phyloP scores from a whole-genome alignment of 2,888 invertebrate genomes.

The Hedya salicella region DNA sequence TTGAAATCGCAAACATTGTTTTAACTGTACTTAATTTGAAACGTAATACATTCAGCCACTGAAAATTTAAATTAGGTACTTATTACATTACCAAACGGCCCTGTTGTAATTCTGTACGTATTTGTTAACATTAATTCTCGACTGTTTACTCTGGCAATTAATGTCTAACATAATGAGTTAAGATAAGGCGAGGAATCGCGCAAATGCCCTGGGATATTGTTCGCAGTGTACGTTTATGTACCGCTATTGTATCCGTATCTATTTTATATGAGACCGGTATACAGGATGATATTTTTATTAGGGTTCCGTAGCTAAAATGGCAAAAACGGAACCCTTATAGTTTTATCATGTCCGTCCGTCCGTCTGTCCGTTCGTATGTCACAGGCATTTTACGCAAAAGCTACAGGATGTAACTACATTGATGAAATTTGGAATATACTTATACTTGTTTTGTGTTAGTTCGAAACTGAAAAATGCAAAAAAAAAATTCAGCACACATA shows the following conservation, averaged over 20 bases:
- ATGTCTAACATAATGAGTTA: slow-evolving; percentile 57
- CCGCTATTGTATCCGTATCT: slow-evolving; percentile 48
- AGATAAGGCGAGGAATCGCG: slow-evolving; percentile 53
- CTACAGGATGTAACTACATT: no score
- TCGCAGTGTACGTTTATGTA: slow-evolving; percentile 52
- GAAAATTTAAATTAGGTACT: slow-evolving; percentile 41
- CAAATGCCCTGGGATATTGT: slow-evolving; percentile 54
- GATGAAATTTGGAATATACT: no score
- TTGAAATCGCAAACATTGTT: slow-evolving; percentile 32
- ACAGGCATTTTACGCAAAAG: no score
- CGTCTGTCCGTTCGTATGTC: no score
- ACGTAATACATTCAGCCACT: slow-evolving; percentile 31
- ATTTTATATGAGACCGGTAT: slow-evolving; percentile 5
- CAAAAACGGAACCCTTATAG: no score
- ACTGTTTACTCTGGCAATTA: slow-evolving; percentile 52
- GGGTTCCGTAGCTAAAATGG: no score
- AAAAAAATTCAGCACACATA: no score
- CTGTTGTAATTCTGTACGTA: slow-evolving; percentile 37
- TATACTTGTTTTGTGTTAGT: no score
- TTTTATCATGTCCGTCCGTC: no score
- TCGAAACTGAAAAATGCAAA: no score
- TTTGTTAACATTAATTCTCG: slow-evolving; percentile 43
- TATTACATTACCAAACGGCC: slow-evolving; percentile 34
- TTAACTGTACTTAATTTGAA: slow-evolving; percentile 33
- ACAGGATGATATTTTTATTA: no score